Conservation (phyloP, 35 echinoderm and acorn worm species). For the Anneissia japonica region DNA sequence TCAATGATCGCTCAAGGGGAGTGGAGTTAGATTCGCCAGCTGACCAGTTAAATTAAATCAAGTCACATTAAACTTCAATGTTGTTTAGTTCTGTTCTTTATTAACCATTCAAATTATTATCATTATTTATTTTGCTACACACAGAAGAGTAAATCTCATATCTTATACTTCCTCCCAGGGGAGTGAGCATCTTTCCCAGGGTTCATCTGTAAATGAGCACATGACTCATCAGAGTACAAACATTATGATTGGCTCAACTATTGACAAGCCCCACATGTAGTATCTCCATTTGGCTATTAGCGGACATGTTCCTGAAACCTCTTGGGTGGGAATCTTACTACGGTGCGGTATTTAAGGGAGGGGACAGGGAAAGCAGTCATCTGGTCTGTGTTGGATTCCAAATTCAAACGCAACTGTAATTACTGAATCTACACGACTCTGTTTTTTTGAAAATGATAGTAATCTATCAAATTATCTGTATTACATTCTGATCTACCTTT, state of each 20-base stretch:
- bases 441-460: not conserved
- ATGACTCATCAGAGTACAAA: not conserved
- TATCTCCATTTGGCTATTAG: not conserved
- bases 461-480: not conserved
- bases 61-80: no score
- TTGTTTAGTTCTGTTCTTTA: no score
- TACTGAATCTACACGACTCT: not conserved
- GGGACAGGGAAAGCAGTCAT: not conserved
- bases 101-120: no score
- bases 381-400: not conserved
- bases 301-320: not conserved
- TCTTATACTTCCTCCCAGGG: not conserved
- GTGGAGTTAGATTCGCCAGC: no score
- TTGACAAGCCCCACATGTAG: not conserved
- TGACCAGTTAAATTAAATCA: no score
- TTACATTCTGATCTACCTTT: not conserved
- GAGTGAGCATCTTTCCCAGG: not conserved
- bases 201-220: not conserved
- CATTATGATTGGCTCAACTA: not conserved
- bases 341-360: not conserved
- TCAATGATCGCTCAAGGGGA: no score
- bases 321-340: not conserved
- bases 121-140: not conserved
- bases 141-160: not conserved
- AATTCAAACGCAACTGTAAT: not conserved